Evolutionary conservation across 1,140 invertebrate species (phyloP), one percentile per base, ranked within the genome.

Genomic region (Drosophila persimilis): DNA sequence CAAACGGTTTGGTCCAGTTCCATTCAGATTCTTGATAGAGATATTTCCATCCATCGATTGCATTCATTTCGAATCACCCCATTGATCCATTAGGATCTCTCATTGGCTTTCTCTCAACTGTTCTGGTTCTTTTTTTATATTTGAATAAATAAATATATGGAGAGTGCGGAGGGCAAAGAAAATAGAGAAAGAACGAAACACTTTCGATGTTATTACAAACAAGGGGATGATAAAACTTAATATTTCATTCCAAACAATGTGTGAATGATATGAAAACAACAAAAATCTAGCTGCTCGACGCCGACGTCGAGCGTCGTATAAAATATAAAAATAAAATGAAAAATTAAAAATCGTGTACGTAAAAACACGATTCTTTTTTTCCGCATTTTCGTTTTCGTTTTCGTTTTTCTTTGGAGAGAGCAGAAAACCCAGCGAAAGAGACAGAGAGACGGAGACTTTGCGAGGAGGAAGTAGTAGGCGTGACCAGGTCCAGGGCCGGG

Each of bases 211-310:
- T 3, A 11, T 9, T 35, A 81, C 78, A 85, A 85, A 80, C 80
- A 84, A 80, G 3, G 65, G 11, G 66, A 8, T 24, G 8, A 56
- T 60, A 41, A 43, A 73, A 74, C 50, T 63, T 60, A 67, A 77
- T 80, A 69, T 86, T 66, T 86, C 77, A 86, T 80, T 74, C 54
- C 24, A 57, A 85, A 77, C 73, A 56, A 85, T 74, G 81, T 85
- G 80, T 56, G 81, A 85, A 70, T 74, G 81, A 84, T 77, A 70
- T 80, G 44, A 44, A 57, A 61, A 55, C 61, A 63, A 74, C 70
- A 71, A 62, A 54, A 17, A 17, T 17, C 17, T 17, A 17, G 17
- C 17, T 17, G 17, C 17, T 1, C 17, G 24, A 24, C 24, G 24
- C 5, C 24, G 24, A 24, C 24, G 24, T 4, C 5, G 58, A 24